Evolutionary conservation across 2,113 vertebrate species (phyloP), one percentile per base, ranked within the genome.

Genomic region (Jaculus jaculus): DNA sequence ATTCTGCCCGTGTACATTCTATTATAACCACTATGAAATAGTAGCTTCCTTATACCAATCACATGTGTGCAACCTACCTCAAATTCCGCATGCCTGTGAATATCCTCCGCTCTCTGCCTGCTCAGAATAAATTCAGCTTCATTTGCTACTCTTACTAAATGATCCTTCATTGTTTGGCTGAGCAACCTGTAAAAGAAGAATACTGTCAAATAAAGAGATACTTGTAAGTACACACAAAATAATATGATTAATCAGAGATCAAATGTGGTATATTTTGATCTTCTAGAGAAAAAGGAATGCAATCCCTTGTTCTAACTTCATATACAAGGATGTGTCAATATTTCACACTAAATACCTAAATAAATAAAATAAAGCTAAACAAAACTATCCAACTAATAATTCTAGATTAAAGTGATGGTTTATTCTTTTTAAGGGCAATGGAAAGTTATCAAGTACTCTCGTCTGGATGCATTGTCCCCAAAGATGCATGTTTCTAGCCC

Each of bases 151-250:
- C 99, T 99, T 71, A 99, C 99, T 96, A 99, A 98, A 97, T 99
- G 99, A 97, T 99, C 99, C 98, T 99, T 99, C 99, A 99, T 99
- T 74, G 99, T 99, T 97, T 99, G 99, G 97, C 99, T 99, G 96
- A 99, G 98, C 96, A 99, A 98, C 95, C 99, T 99, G 95, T 24
- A 95, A 96, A 23, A 98, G 42, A 98, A 54, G 4, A 97, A 95
- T 26, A 97, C 90, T 73, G 26, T 69, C 79, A 86, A 92, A 93
- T 51, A 73, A 91, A 82, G 71, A 71, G 13, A 54, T 54, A 54
- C 54, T 54, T 23, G 81, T 23, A 7, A 63, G 72, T 12, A 51
- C 5, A 58, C 2, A 69, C 0, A 72, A 58, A 0, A 75, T 18
- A 92, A 47, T 0, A 51, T 54, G 9, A 91, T 82, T 68, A 77